A percentile compares a stretch with the other conserved stretches of the same genome.
Conservation (phyloP, 2,113 vertebrate genomes). For the Semnornis frantzii region DNA sequence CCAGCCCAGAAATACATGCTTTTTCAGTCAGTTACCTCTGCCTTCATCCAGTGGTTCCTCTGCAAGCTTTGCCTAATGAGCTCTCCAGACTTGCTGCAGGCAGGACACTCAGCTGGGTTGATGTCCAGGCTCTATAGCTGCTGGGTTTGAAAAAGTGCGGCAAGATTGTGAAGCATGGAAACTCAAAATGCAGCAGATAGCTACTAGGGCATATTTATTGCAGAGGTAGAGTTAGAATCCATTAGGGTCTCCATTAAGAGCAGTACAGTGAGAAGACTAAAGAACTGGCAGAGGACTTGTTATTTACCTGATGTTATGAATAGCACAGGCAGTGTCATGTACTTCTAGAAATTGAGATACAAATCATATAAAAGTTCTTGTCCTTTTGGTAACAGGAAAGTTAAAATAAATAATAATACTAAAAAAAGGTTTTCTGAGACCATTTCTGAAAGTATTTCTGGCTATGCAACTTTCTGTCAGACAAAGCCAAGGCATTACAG, state of each 20-base stretch:
- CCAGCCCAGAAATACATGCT: background rate
- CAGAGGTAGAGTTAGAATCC: background rate
- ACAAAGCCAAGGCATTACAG: background rate
- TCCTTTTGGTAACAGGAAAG: background rate
- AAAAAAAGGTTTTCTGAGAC: background rate
- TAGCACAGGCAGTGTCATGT: background rate
- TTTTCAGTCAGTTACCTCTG: background rate
- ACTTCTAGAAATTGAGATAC: background rate
- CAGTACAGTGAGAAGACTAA: background rate
- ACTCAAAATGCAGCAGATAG: background rate
- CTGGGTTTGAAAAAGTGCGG: background rate
- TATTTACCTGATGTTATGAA: background rate
- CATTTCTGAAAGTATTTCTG: background rate
- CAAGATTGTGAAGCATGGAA: background rate
- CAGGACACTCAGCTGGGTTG: background rate
- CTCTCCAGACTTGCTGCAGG: conserved; percentile 9
- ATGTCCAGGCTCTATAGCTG: background rate
- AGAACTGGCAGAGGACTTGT: background rate
- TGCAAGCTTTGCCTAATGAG: conserved; percentile 31
- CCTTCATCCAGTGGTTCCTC: background rate
- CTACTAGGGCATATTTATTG: background rate
- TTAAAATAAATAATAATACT: background rate
- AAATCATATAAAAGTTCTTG: background rate
- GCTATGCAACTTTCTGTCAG: background rate
- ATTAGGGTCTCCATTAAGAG: background rate